Conservation (phyloP, 1,140 invertebrate genomes). For the Chionoecetes opilio region DNA sequence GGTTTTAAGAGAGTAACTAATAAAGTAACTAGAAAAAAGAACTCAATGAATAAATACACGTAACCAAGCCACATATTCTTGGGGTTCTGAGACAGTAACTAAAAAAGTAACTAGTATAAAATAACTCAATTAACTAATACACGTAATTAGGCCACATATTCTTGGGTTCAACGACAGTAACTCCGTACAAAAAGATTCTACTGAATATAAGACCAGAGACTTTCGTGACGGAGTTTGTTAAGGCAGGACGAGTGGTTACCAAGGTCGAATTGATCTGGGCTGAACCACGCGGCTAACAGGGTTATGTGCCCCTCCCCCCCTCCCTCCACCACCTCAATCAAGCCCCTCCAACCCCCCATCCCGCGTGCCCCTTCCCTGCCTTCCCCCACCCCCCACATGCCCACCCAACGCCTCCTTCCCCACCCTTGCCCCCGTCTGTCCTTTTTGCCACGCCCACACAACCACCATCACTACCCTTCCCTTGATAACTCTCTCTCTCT, state of each 20-base stretch:
- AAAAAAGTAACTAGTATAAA: too few relatives aligned
- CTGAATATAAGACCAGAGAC: background rate
- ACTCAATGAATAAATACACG: too few relatives aligned
- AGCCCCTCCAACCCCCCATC: background rate
- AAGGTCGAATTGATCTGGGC: conserved; percentile 5
- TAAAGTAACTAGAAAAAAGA: too few relatives aligned
- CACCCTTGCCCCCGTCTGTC: background rate
- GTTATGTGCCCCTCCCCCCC: background rate
- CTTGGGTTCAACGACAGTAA: too few relatives aligned
- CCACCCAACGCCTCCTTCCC: background rate
- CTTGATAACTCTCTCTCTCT: too few relatives aligned
- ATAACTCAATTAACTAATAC: too few relatives aligned
- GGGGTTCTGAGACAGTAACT: too few relatives aligned
- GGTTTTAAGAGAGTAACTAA: too few relatives aligned
- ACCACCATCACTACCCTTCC: background rate
- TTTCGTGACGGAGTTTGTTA: background rate
- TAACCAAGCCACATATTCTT: too few relatives aligned
- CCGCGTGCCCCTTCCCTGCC: background rate
- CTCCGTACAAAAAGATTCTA: too few relatives aligned
- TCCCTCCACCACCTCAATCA: background rate
- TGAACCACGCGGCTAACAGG: conserved; percentile 2
- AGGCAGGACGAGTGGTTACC: background rate
- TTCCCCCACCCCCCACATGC: background rate
- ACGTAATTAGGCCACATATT: too few relatives aligned
- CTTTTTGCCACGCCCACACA: background rate